Evolutionary conservation across 2,113 vertebrate genomes (phyloP).

Genomic region (Cathartes aura): DNA sequence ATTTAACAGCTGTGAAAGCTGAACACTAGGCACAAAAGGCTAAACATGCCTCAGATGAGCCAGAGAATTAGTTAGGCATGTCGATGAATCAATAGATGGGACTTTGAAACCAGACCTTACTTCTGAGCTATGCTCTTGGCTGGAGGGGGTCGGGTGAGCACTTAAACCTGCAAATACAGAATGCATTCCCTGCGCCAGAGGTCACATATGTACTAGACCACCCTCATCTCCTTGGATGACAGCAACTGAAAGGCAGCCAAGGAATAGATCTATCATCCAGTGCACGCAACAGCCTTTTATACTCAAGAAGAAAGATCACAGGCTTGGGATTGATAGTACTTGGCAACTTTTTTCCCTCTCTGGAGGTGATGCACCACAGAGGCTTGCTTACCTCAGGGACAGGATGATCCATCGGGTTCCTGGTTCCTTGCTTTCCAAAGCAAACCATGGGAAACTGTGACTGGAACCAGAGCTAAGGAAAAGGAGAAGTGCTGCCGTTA

Average conservation of each 20-base stretch:
- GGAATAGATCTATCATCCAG: not conserved
- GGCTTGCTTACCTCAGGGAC: not conserved
- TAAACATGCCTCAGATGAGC: not conserved
- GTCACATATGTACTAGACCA: not conserved
- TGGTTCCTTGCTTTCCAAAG: not conserved
- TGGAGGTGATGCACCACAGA: not conserved
- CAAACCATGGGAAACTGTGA: not conserved
- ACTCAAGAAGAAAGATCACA: not conserved
- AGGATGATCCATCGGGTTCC: not conserved
- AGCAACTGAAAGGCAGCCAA: not conserved
- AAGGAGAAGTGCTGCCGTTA: not conserved
- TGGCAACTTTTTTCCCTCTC: not conserved
- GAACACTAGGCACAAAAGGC: not conserved
- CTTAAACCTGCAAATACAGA: not conserved
- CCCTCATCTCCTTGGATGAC: not conserved
- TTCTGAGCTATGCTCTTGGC: not conserved
- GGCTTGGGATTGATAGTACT: not conserved
- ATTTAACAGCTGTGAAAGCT: not conserved
- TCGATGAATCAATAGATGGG: not conserved
- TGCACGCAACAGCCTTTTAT: not conserved
- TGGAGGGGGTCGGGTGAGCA: not conserved
- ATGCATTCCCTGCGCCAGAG: not conserved
- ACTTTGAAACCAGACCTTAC: constrained; percentile 31
- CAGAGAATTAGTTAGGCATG: not conserved
- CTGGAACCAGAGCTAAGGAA: not conserved